A percentile compares a stretch with the other conserved stretches of the same genome.
These are phyloP conservation scores for Synergus japonicus DNA, from an alignment of 2,888 invertebrate species.

Conservation along the genomic window DNA sequence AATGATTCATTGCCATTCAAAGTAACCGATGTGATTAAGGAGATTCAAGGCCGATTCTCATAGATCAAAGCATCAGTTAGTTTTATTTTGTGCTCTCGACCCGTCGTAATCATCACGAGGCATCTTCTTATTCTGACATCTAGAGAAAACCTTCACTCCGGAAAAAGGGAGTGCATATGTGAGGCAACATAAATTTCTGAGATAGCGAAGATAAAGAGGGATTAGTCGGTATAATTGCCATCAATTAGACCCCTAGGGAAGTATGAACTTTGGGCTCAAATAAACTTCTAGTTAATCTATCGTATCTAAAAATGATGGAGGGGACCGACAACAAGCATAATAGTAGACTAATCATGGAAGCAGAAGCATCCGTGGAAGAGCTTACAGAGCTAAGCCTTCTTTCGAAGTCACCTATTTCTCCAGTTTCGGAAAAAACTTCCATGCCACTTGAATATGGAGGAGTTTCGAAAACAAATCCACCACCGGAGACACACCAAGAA, in stretches of 20 bases:
- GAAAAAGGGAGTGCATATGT: conserved; percentile 5
- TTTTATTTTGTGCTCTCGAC: conserved; percentile 18
- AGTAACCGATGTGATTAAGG: conserved; percentile 40
- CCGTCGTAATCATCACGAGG: conserved; percentile 11
- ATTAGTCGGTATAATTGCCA: conserved; percentile 3
- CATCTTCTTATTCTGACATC: background rate
- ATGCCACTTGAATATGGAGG: conserved; percentile 43
- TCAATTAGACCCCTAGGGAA: background rate
- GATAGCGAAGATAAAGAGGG: background rate
- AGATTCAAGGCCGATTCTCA: conserved; percentile 39
- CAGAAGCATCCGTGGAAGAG: conserved; percentile 4
- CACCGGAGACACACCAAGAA: conserved; percentile 46
- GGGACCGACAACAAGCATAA: conserved; percentile 8
- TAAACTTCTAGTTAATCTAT: background rate
- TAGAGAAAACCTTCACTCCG: background rate
- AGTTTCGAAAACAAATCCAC: conserved; percentile 37
- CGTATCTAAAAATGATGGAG: conserved; percentile 18
- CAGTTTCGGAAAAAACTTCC: conserved; percentile 15
- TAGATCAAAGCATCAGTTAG: conserved; percentile 31
- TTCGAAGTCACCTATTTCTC: conserved; percentile 19
- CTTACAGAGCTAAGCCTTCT: conserved; percentile 32
- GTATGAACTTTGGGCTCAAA: conserved; percentile 31
- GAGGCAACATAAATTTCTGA: background rate
- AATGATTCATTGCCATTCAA: conserved; percentile 42
- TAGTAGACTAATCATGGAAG: conserved; percentile 33